Evolutionary conservation across 35 echinoderm and acorn worm species (phyloP).

Genomic region (Eucidaris tribuloides): DNA sequence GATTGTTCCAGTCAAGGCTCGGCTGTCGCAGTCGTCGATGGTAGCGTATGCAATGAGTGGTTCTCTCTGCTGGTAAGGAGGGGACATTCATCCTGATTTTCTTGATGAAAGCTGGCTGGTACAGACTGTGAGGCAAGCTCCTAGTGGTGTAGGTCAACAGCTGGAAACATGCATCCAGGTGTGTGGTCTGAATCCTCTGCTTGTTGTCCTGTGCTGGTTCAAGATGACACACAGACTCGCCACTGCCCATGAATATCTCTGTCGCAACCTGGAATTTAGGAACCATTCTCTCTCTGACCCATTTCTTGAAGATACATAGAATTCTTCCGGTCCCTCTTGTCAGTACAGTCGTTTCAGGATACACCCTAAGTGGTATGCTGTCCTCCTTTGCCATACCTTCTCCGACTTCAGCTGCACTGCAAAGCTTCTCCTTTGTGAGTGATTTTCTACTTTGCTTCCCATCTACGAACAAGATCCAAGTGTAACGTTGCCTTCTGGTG

Average conservation of each 20-base stretch:
- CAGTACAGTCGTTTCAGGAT: too few relatives aligned
- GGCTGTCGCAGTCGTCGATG: constrained; percentile 69
- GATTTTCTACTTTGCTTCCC: constrained; percentile 20
- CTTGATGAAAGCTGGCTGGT: constrained; percentile 36
- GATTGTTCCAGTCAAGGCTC: constrained; percentile 43
- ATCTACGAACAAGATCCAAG: constrained; percentile 39
- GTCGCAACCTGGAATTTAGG: constrained; percentile 60
- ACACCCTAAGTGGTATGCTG: constrained; percentile 11
- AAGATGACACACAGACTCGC: constrained; percentile 54
- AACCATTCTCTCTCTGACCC: constrained; percentile 44
- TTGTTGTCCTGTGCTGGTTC: constrained; percentile 44
- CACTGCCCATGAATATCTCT: constrained; percentile 59
- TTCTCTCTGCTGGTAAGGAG: constrained; percentile 37
- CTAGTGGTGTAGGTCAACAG: constrained; percentile 19
- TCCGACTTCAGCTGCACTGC: constrained; percentile 17
- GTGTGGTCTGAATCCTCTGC: constrained; percentile 60
- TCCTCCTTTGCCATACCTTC: constrained; percentile 15
- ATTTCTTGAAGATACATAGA: constrained; percentile 3
- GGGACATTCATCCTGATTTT: constrained; percentile 57
- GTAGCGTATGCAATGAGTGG: constrained; percentile 45
- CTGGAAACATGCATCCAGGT: constrained; percentile 73
- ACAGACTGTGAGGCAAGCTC: constrained; percentile 27
- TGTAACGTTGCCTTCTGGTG: constrained; percentile 31
- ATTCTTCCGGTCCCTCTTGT: constrained; percentile 17
- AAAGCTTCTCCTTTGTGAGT: neutral